Evolutionary conservation across 2,113 vertebrate species (phyloP).

Genomic region (Stigmatopora nigra): DNA sequence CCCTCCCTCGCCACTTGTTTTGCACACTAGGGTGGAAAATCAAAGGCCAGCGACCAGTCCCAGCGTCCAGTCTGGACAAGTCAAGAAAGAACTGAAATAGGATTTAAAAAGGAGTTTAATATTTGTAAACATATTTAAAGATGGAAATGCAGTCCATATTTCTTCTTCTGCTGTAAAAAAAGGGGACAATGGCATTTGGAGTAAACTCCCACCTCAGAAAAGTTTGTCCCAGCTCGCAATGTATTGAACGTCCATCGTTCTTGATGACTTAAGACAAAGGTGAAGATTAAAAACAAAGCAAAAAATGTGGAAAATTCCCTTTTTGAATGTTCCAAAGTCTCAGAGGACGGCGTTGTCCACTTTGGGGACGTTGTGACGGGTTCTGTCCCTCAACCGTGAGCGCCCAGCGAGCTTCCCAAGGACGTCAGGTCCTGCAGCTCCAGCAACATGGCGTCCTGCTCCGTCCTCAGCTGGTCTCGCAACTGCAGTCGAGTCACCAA

Average conservation of each 20-base stretch:
- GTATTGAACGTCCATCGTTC: too few relatives aligned
- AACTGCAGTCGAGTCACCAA: conserved; percentile 68
- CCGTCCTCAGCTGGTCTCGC: conserved; percentile 72
- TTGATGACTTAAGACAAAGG: too few relatives aligned
- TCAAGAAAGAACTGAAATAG: too few relatives aligned
- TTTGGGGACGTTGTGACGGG: background rate
- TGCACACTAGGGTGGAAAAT: background rate
- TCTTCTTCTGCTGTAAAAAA: too few relatives aligned
- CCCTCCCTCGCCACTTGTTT: conserved; percentile 5
- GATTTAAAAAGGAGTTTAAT: background rate
- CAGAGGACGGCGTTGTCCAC: background rate
- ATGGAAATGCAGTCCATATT: background rate
- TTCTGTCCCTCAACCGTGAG: background rate
- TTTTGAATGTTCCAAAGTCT: background rate
- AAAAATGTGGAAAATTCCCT: background rate
- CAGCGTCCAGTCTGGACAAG: background rate
- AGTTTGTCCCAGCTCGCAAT: too few relatives aligned
- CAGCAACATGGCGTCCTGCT: conserved; percentile 76
- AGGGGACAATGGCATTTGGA: too few relatives aligned
- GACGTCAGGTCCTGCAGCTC: conserved; percentile 75
- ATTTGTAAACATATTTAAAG: background rate
- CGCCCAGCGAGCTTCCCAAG: conserved; percentile 36
- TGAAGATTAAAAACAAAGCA: too few relatives aligned
- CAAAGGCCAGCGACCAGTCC: background rate
- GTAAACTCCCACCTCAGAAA: too few relatives aligned